Evolutionary conservation across 2,888 invertebrate genomes (phyloP).

Genomic region (Hesperia comma): DNA sequence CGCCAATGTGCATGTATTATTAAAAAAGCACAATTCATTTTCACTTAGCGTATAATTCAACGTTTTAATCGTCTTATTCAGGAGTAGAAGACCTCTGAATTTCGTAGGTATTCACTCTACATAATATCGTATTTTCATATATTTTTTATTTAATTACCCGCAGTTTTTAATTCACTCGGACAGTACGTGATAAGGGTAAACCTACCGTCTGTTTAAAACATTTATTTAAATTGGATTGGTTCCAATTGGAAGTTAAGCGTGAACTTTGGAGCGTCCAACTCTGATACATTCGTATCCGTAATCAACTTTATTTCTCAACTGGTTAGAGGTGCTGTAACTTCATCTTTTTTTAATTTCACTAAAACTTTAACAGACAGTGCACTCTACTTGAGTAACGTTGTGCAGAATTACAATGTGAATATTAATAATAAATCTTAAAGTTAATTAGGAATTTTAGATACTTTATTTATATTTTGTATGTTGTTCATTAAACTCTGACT

Average conservation of each 20-base stretch:
- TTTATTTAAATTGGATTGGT: neutral
- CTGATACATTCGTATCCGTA: neutral
- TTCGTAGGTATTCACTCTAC: no score
- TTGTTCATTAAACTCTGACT: slow-evolving; percentile 9
- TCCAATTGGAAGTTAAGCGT: neutral
- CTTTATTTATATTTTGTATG: slow-evolving; percentile 7
- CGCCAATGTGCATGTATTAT: no score
- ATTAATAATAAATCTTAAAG: slow-evolving; percentile 45
- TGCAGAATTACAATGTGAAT: slow-evolving; percentile 59
- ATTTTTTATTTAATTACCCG: no score
- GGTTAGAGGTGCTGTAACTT: neutral
- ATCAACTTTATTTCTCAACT: neutral
- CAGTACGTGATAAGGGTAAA: neutral
- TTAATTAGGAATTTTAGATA: slow-evolving; percentile 26
- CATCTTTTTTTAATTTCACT: slow-evolving; percentile 40
- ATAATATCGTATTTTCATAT: no score
- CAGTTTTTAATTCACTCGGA: neutral
- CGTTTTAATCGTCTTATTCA: no score
- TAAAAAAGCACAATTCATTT: no score
- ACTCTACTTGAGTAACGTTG: slow-evolving; percentile 49
- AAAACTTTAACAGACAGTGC: slow-evolving; percentile 45
- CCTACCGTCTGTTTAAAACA: no score
- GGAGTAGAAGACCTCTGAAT: no score
- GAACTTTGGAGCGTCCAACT: neutral
- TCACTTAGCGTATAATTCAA: no score